A percentile compares a stretch with the other conserved stretches of the same genome.
These are phyloP conservation scores for Loriculus beryllinus DNA, from an alignment of 2,797 vertebrate species.

Conservation along the genomic window DNA sequence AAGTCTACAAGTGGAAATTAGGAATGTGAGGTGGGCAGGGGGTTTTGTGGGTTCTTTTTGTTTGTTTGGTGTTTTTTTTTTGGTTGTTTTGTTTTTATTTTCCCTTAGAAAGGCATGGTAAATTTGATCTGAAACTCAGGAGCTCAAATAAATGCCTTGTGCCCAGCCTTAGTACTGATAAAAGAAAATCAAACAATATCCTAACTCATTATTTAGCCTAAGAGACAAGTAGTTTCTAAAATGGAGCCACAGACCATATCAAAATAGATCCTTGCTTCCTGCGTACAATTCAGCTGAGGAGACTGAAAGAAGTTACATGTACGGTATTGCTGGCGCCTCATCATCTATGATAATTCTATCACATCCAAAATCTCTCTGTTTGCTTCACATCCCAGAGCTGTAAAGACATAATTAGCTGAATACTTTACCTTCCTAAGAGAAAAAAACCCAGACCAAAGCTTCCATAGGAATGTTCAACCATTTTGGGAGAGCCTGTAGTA, in stretches of 20 bases:
- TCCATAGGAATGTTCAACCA: constrained; percentile 79
- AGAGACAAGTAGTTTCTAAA: neutral
- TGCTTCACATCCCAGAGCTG: neutral
- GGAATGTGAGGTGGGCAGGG: neutral
- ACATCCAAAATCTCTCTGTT: neutral
- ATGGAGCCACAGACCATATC: neutral
- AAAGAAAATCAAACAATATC: neutral
- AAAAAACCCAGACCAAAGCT: constrained; percentile 76
- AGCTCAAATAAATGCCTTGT: neutral
- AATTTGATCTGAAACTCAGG: neutral
- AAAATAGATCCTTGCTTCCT: neutral
- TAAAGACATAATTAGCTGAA: neutral
- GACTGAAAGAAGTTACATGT: neutral
- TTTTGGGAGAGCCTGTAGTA: constrained; percentile 80
- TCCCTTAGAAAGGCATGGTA: neutral
- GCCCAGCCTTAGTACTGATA: neutral
- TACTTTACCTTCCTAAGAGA: constrained; percentile 73
- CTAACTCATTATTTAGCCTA: neutral
- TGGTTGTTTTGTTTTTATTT: neutral
- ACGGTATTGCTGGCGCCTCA: neutral
- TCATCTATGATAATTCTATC: neutral
- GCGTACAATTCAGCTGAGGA: neutral
- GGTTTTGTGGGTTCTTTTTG: neutral
- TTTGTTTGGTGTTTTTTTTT: neutral
- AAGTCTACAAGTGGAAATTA: neutral